phyloP scores from a whole-genome alignment of 1,140 invertebrate genomes.

The Drosophila jambulina region DNA sequence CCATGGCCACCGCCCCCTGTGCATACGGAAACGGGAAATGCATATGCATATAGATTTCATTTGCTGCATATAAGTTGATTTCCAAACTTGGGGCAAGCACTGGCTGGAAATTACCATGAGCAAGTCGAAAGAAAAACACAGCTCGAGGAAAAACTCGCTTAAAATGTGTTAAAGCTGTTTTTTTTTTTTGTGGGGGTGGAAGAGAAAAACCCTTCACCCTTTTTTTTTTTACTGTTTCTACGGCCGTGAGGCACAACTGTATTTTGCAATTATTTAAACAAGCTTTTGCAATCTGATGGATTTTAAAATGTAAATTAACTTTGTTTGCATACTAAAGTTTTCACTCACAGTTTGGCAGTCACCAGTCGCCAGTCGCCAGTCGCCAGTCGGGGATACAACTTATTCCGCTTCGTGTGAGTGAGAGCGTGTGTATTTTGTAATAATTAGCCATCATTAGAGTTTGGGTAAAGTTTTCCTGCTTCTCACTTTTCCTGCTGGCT shows the following conservation, averaged over 20 bases:
- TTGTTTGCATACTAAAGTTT: slow-evolving; percentile 53
- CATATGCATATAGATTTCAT: slow-evolving; percentile 58
- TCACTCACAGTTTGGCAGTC: slow-evolving; percentile 28
- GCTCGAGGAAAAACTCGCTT: slow-evolving; percentile 20
- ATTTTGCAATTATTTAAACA: slow-evolving; percentile 59
- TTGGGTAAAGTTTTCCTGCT: slow-evolving; percentile 43
- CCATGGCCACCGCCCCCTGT: slow-evolving; percentile 2
- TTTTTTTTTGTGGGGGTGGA: neutral
- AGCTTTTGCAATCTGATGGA: slow-evolving; percentile 46
- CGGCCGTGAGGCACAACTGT: slow-evolving; percentile 26
- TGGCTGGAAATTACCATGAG: slow-evolving; percentile 27
- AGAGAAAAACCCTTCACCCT: neutral
- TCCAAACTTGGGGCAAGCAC: slow-evolving; percentile 27
- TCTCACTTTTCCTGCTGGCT: slow-evolving; percentile 55
- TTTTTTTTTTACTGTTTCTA: neutral
- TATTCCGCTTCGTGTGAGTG: slow-evolving; percentile 24
- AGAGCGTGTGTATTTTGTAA: slow-evolving; percentile 55
- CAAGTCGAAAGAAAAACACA: slow-evolving; percentile 44
- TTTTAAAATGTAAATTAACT: slow-evolving; percentile 65
- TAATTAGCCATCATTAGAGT: slow-evolving; percentile 73
- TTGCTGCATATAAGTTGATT: slow-evolving; percentile 66
- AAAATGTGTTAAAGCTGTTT: slow-evolving; percentile 34
- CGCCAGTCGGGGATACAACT: neutral
- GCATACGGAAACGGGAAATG: slow-evolving; percentile 43
- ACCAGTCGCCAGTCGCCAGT: slow-evolving; percentile 6